Base-by-base conservation (phyloP, 2,113 vertebrate genomes). In the Chelonoidis abingdonii region DNA sequence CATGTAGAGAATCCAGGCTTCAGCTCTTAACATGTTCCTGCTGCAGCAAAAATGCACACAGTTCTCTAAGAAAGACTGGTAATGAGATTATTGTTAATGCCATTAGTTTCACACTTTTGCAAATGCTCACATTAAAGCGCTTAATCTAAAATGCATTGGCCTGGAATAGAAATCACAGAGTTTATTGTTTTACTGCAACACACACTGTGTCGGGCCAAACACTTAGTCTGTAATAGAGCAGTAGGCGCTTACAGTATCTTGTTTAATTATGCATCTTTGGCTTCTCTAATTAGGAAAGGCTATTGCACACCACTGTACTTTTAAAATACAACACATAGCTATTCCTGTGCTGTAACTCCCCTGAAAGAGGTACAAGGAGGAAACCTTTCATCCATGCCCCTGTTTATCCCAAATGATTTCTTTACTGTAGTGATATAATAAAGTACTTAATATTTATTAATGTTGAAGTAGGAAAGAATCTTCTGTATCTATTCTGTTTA, bases 171-270 rank as follows among this genome's bases (percentile, higher is more conserved):
- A 90, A n/a, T 3, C 14, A 75, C 65, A 57, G 21, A 53, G 65
- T 38, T 72, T 72, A 72, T 38, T 19, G 3, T 93, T 75, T 83
- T 75, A 79, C n/a, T 91, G 57, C 2, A 91, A 89, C 79, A 79
- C 4, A 2, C 84, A 50, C n/a, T 2, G 16, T 52, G 93, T 91
- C n/a, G 75, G 6, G 25, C 57, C n/a, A 62, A 86, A 84, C 4
- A 78, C 47, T 72, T 27, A 49, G 14, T 86, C 57, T 76, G 16
- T 38, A 50, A 50, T 2, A 27, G 65, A 88, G 57, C 12, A 49
- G 8, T 50, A 4, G 0, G 0, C 8, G 25, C 80, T 76, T 2
- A 21, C 1, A 38, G 38, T 1, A 1, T 27, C 41, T 89, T 38
- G 14, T 41, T 87, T 44, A 17, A 1, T 75, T 22, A 54, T 3